Conservation (phyloP, 2,113 vertebrate genomes). For the Sylvia atricapilla region DNA sequence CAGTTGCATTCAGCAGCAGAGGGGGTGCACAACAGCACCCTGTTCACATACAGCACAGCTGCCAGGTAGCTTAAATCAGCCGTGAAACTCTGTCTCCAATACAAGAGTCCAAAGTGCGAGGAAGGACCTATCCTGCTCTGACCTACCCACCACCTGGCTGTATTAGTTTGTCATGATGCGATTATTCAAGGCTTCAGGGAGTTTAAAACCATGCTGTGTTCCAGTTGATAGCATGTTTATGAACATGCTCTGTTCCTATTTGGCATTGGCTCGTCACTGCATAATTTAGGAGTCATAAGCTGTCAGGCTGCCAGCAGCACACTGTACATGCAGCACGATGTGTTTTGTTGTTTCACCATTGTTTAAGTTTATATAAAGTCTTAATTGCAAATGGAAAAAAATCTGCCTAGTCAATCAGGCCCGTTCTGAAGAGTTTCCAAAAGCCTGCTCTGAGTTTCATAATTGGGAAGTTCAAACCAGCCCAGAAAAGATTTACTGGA, state of each 20-base stretch:
- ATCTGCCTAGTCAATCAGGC: constrained; percentile 5
- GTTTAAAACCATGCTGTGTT: background rate
- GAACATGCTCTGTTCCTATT: background rate
- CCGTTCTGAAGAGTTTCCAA: background rate
- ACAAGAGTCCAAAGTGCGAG: background rate
- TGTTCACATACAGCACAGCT: background rate
- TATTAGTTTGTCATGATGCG: background rate
- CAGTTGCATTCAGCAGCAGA: background rate
- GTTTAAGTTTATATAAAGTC: constrained; percentile 22
- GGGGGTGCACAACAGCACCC: background rate
- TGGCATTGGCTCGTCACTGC: background rate
- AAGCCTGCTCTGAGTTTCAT: background rate
- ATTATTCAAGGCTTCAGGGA: background rate
- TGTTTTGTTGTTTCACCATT: background rate
- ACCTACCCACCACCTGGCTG: background rate
- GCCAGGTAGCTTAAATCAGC: background rate
- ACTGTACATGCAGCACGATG: background rate
- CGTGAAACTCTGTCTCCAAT: background rate
- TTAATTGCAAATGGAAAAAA: constrained; percentile 25
- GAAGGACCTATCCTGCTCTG: background rate
- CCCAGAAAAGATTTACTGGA: background rate
- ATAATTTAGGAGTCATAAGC: background rate
- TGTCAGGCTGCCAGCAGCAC: constrained; percentile 19
- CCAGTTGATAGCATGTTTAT: background rate
- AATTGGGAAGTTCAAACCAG: background rate